Base-by-base conservation (phyloP, 2,113 vertebrate species). In the Gasterosteus aculeatus region DNA sequence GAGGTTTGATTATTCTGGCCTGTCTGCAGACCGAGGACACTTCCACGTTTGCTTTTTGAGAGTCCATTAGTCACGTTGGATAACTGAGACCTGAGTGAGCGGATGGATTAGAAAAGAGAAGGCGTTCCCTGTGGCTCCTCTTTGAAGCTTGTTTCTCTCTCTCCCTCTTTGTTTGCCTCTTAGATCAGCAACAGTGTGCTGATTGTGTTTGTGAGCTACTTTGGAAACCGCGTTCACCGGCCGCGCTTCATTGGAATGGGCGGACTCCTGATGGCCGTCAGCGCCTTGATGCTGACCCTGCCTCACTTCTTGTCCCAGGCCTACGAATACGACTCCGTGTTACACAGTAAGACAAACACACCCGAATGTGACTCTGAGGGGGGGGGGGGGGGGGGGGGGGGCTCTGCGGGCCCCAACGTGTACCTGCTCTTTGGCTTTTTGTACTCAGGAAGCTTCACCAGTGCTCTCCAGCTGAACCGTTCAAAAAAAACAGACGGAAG, bases 201-300 rank as follows among this genome's bases (percentile, higher is more conserved):
- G 85, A 99, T 99, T 72, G 94, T 97, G 86, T 99, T 99, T 0
- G 94, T 99, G 82, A 99, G 97, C 93, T 99, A 99, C 91, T 95
- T 99, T 0, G 98, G 98, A 68, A 96, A 94, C 68, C 93, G 96
- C 0, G 94, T 98, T 4, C 96, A 99, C 87, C 96, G 98, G 6
- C 98, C 98, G 0, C 92, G 96, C 1, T 9, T 96, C 26, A 99
- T 99, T 0, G 98, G 97, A 1, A 0, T 95, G 0, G 97, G 98
- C 0, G 96, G 96, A 3, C 87, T 99, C 26, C 91, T 99, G 78
- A 96, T 99, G 91, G 95, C 96, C 0, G 64, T 95, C 35, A 98
- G 97, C 0, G 95, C 97, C 0, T 90, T 97, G 79, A 83, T 99
- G 64, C 94, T 99, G 46, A 95, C 97, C n/a, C 92, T 99, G 81